These are phyloP conservation scores for Vireo altiloquus DNA, from an alignment of 2,113 vertebrate species.

Conservation along the genomic window DNA sequence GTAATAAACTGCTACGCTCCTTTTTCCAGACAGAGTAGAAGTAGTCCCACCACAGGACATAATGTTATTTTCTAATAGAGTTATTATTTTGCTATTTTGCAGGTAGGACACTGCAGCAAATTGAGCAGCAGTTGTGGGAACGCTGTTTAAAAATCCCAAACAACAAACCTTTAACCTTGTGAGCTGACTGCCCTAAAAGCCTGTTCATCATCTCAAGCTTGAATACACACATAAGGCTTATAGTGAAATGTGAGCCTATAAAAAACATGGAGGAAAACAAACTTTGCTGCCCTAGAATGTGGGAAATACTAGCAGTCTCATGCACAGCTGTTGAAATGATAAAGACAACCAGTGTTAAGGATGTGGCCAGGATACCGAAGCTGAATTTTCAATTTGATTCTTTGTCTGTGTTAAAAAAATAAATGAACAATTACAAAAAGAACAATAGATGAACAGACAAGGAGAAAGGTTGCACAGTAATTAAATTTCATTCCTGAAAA, in stretches of 20 bases:
- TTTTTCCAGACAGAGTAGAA: not conserved
- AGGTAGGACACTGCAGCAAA: not conserved
- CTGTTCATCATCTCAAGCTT: not conserved
- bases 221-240: not conserved
- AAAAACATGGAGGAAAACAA: not conserved
- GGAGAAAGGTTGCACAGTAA: not conserved
- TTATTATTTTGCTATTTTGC: not conserved
- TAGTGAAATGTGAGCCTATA: not conserved
- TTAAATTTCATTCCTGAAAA: not conserved
- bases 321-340: not conserved
- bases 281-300: not conserved
- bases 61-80: not conserved
- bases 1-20: not conserved
- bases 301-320: not conserved
- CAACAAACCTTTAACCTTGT: not conserved
- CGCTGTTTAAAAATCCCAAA: not conserved
- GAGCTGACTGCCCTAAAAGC: not conserved
- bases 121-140: not conserved
- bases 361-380: not conserved
- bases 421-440: not conserved
- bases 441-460: not conserved
- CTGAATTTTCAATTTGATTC: not conserved
- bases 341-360: not conserved
- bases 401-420: not conserved
- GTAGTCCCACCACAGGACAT: not conserved